Conservation (phyloP, 2,113 vertebrate species). For the Pangasianodon gigas region DNA sequence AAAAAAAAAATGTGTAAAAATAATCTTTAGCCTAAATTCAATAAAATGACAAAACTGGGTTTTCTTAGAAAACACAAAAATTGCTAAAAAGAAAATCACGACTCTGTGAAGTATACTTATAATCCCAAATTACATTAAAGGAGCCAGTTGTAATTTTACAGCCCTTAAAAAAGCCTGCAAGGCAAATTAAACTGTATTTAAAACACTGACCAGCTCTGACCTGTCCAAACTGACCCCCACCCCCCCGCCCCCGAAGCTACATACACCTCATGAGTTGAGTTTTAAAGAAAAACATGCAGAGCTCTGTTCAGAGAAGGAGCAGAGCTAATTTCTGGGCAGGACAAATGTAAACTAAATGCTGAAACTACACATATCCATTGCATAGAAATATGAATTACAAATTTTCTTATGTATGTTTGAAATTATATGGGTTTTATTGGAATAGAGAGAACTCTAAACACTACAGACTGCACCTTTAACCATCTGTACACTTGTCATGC, state of each 20-base stretch:
- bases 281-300: neutral
- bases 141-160: neutral
- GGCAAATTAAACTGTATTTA: neutral
- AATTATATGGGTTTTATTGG: neutral
- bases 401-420: neutral
- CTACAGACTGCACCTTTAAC: neutral
- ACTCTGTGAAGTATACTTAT: neutral
- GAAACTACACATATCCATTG: neutral
- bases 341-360: neutral
- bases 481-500: conserved; percentile 7
- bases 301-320: neutral
- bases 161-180: neutral
- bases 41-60: neutral
- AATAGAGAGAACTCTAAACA: neutral
- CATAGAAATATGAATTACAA: neutral
- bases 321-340: neutral
- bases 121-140: neutral
- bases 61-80: neutral
- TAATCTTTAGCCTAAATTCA: neutral
- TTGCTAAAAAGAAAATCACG: neutral
- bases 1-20: neutral
- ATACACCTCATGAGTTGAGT: neutral
- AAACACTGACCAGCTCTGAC: neutral
- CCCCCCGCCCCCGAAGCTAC: neutral
- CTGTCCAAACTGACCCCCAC: neutral